Percentiles rank a stretch among this genome's conserved stretches.
These are phyloP conservation scores for Campoplex nolae DNA, from an alignment of 2,888 invertebrate species.

Conservation along the genomic window DNA sequence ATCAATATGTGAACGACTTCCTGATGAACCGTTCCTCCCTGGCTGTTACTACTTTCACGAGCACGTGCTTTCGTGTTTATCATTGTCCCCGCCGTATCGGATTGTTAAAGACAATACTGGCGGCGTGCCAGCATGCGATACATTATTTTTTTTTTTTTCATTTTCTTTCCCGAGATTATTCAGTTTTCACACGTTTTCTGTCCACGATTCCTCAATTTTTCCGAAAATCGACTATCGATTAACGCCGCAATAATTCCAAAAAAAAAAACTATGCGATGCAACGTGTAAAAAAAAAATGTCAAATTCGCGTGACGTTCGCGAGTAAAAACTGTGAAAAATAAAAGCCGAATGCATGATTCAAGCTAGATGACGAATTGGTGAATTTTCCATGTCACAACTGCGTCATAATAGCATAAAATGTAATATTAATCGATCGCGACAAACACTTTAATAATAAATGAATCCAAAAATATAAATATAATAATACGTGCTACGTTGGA, in stretches of 20 bases:
- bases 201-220: background rate
- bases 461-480: background rate
- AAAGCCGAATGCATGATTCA: background rate
- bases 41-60: conserved; percentile 56
- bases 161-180: background rate
- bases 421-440: background rate
- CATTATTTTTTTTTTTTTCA: conserved; percentile 3
- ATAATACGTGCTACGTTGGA: background rate
- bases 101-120: background rate
- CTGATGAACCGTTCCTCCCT: conserved; percentile 60
- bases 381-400: background rate
- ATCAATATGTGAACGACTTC: conserved; percentile 78
- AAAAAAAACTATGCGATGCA: background rate
- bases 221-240: background rate
- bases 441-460: background rate
- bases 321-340: background rate
- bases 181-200: background rate
- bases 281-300: background rate
- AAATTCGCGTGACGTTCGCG: background rate
- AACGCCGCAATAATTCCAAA: background rate
- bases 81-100: conserved; percentile 23
- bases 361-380: background rate
- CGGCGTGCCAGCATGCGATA: background rate
- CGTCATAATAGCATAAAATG: background rate
- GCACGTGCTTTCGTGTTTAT: conserved; percentile 63